These are phyloP conservation scores for Rapana venosa DNA, from an alignment of 2,888 invertebrate genomes.

Conservation along the genomic window DNA sequence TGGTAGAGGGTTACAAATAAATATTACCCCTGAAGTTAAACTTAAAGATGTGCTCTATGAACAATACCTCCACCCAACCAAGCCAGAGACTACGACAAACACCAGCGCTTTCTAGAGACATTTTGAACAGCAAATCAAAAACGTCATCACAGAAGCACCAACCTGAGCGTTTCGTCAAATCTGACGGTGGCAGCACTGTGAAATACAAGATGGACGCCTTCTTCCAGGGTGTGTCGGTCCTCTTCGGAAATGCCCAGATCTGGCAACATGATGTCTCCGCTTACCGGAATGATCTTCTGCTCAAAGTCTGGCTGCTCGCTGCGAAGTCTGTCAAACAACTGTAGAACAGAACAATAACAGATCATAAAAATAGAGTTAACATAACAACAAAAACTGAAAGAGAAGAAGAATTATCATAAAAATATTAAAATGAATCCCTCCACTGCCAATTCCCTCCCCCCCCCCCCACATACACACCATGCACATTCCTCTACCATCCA, in stretches of 20 bases:
- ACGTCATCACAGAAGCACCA: slow-evolving; percentile 49
- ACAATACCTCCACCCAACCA: too few species aligned
- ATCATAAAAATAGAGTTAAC: background rate
- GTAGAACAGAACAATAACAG: slow-evolving; percentile 48
- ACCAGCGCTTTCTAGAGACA: too few species aligned
- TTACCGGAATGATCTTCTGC: slow-evolving; percentile 85
- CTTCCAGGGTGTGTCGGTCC: slow-evolving; percentile 82
- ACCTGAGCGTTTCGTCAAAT: slow-evolving; percentile 91
- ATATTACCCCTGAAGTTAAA: too few species aligned
- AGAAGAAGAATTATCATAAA: background rate
- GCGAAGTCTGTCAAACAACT: slow-evolving; percentile 78
- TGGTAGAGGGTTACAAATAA: too few species aligned
- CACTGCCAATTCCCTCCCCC: too few species aligned
- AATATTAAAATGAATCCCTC: too few species aligned
- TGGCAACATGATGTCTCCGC: slow-evolving; percentile 81
- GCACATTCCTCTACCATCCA: too few species aligned
- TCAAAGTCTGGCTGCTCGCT: slow-evolving; percentile 73
- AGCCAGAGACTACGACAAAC: too few species aligned
- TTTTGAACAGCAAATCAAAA: too few species aligned
- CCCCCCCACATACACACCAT: too few species aligned
- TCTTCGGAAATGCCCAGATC: slow-evolving; percentile 80
- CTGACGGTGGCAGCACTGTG: slow-evolving; percentile 95
- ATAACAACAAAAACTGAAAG: background rate
- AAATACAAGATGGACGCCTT: slow-evolving; percentile 90
- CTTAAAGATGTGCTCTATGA: too few species aligned